Evolutionary conservation across 2,797 vertebrate species (phyloP), one percentile per base, ranked within the genome.

Genomic region (Bradypodion ventrale): DNA sequence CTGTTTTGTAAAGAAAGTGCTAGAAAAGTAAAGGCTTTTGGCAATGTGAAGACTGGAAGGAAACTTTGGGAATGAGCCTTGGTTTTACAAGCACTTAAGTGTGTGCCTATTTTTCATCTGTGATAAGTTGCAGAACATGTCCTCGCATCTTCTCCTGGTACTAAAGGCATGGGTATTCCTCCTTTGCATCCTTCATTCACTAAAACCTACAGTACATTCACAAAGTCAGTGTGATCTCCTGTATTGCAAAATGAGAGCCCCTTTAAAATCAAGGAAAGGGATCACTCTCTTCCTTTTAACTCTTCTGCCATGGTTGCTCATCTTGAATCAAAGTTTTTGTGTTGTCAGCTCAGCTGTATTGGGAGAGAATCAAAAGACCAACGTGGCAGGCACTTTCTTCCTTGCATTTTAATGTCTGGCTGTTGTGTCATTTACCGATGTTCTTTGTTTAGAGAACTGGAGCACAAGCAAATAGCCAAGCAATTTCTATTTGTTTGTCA

Each of bases 171-270:
- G 78, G 83, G 79, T 75, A 82, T 90, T 89, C 2, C 27, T 49
- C 88, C 86, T 87, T 88, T 92, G 90, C 79, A 77, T 92, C 83
- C 91, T 82, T 92, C 89, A 89, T 93, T 93, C 92, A 93, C 87
- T 87, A 90, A 89, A 86, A 89, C 82, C 85, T 87, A 86, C 91
- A 88, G 75, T 89, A 88, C 87, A 87, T 92, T 86, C 83, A 77
- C 87, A 85, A 93, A 92, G 89, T 91, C 75, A 0, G 76, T 69
- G 85, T 75, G 87, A 70, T 75, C 87, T 69, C 37, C 79, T 23
- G 35, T 62, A 85, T 85, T 85, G 88, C 87, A 90, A 86, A 89
- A 87, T 75, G 82, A 78, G 42, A 68, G 49, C 69, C 65, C 25
- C 83, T 83, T 89, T 84, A 88, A 93, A 94, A 87, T 83, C 44